Percentiles rank a stretch among this genome's conserved stretches.
Conservation (phyloP, 2,113 vertebrate genomes). For the Tragulus kanchil region DNA sequence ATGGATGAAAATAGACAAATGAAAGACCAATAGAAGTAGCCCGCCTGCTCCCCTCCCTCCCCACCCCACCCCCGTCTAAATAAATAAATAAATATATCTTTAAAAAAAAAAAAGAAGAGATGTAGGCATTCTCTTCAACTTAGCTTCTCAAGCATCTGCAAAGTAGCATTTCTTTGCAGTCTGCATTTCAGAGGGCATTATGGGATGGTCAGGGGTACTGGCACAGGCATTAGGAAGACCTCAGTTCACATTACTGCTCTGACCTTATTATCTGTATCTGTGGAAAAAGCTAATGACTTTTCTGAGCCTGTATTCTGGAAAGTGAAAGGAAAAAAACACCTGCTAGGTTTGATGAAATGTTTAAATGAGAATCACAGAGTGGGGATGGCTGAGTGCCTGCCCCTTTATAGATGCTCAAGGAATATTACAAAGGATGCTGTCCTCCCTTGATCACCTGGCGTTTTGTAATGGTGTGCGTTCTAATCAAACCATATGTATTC, state of each 20-base stretch:
- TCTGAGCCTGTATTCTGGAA: slow-evolving; percentile 26
- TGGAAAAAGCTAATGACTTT: slow-evolving; percentile 15
- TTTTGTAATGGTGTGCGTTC: slow-evolving; percentile 34
- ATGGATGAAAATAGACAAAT: too few relatives aligned
- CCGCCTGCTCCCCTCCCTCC: too few relatives aligned
- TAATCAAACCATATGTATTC: background rate
- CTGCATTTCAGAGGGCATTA: background rate
- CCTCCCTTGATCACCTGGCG: background rate
- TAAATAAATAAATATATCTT: too few relatives aligned
- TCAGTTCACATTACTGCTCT: background rate
- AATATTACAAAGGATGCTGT: background rate
- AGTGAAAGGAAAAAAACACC: background rate
- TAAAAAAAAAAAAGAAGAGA: background rate
- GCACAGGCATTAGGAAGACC: background rate
- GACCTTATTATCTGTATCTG: background rate
- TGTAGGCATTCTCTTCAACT: background rate
- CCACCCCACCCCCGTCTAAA: too few relatives aligned
- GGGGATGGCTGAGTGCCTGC: background rate
- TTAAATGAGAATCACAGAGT: background rate
- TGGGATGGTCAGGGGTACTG: background rate
- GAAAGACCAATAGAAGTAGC: too few relatives aligned
- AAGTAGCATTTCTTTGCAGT: background rate
- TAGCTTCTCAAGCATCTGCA: background rate
- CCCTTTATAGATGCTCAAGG: background rate
- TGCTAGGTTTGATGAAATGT: background rate